Percentiles rank a stretch among this genome's conserved stretches.
phyloP scores from a whole-genome alignment of 1,140 invertebrate species.

The Neodiprion lecontei region DNA sequence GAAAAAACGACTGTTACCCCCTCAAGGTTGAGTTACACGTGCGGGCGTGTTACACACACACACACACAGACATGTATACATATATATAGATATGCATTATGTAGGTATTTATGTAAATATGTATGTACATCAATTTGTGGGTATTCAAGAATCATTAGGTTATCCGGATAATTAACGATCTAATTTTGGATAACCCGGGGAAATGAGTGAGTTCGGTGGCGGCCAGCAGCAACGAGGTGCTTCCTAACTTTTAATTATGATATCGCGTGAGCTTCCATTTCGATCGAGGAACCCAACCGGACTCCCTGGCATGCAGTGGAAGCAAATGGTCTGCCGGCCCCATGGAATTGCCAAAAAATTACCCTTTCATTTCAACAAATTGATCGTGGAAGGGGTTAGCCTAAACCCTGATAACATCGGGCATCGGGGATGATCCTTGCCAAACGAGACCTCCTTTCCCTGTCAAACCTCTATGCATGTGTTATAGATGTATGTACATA shows the following conservation, averaged over 20 bases:
- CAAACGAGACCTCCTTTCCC: too few species aligned
- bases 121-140: neutral
- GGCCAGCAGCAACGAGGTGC: neutral
- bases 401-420: too few species aligned
- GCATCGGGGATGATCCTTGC: too few species aligned
- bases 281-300: neutral
- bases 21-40: too few species aligned
- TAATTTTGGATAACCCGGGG: neutral
- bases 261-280: neutral
- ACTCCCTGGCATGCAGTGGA: too few species aligned
- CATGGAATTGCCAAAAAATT: neutral
- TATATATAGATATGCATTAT: too few species aligned
- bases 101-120: too few species aligned
- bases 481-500: too few species aligned
- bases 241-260: constrained; percentile 3
- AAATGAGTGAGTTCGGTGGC: neutral
- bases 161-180: neutral
- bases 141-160: neutral
- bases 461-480: too few species aligned
- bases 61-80: too few species aligned
- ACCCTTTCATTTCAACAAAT: neutral
- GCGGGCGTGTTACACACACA: too few species aligned
- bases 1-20: too few species aligned
- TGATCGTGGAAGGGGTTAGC: neutral
- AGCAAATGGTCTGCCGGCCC: neutral